phyloP scores from a whole-genome alignment of 2,888 invertebrate genomes.

The Eurytoma californica region DNA sequence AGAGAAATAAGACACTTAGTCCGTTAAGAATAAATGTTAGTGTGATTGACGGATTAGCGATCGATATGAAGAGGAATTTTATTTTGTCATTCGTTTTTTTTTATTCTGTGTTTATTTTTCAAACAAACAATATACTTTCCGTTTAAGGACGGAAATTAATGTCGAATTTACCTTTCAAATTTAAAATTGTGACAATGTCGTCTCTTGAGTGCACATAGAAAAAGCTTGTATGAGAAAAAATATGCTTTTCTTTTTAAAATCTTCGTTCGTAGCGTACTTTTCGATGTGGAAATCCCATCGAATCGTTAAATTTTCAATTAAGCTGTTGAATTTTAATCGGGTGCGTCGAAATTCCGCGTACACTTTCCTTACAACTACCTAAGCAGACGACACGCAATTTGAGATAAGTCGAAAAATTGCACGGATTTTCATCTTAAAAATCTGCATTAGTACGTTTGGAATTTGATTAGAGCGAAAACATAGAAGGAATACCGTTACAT shows the following conservation, averaged over 20 bases:
- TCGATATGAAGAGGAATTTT: constrained; percentile 39
- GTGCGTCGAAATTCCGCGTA: constrained; percentile 3
- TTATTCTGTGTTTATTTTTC: constrained; percentile 21
- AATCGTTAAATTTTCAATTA: not conserved
- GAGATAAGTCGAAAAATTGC: constrained; percentile 35
- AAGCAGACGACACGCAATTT: constrained; percentile 23
- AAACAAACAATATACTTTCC: constrained; percentile 47
- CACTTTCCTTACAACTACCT: constrained; percentile 34
- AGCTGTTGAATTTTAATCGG: not conserved
- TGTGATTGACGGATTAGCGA: constrained; percentile 32
- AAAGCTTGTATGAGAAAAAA: constrained; percentile 36
- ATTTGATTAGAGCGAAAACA: constrained; percentile 28
- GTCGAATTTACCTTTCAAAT: constrained; percentile 23
- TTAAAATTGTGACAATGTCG: constrained; percentile 11
- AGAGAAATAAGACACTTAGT: constrained; percentile 46
- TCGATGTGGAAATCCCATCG: not conserved
- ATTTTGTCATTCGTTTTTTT: constrained; percentile 12
- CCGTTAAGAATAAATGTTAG: constrained; percentile 43
- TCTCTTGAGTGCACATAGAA: constrained; percentile 27
- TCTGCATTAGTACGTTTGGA: constrained; percentile 1
- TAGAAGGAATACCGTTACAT: constrained; percentile 37
- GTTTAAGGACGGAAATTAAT: constrained; percentile 49
- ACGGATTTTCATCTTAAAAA: constrained; percentile 28
- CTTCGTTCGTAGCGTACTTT: not conserved
- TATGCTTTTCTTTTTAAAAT: constrained; percentile 3